Base-by-base conservation (phyloP, 2,113 vertebrate genomes). In the Verasper variegatus region DNA sequence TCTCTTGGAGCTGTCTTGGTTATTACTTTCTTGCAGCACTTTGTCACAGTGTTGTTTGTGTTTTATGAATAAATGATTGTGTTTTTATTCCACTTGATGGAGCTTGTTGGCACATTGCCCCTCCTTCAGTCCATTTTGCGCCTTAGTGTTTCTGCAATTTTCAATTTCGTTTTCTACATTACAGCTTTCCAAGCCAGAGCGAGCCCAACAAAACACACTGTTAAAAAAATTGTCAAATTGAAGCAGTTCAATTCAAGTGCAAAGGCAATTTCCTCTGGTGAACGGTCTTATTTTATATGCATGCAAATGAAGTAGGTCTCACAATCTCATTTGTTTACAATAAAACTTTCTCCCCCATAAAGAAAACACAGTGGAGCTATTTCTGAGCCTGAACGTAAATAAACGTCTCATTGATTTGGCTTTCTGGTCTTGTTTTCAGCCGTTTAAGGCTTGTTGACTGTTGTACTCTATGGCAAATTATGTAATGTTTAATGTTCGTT, bases 201-300 rank as follows among this genome's bases (percentile, higher is more conserved):
- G 59, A 60, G 27, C 40, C 27, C 42, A 27, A 83, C 72, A 81
- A 81, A 78, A 81, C 61, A 37, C 27, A 35, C 7, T 40, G 60
- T 83, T 5, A 61, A 37, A 76, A 82, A 78, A 57, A 45, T 47
- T 6, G 17, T 12, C 7, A 73, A 69, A 57, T 15, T 55, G 52
- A 67, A 15, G 26, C n/a, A 37, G 54, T 57, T 73, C 73, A 85
- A 81, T 84, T 88, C 75, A 63, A 82, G 72, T 74, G 71, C 68
- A 74, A 82, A 79, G 55, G 26, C 56, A 67, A 27, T 81, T 76
- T 88, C 68, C 67, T 84, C 83, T 66, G 64, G 81, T 87, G 81
- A 74, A 23, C 54, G 74, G 23, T 76, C 54, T 17, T 15, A 26
- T 54, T 84, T 68, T 71, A 86, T 71, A 65, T 65, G 40, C 52